Conservation (phyloP, 2,113 vertebrate species). For the Candoia aspera region DNA sequence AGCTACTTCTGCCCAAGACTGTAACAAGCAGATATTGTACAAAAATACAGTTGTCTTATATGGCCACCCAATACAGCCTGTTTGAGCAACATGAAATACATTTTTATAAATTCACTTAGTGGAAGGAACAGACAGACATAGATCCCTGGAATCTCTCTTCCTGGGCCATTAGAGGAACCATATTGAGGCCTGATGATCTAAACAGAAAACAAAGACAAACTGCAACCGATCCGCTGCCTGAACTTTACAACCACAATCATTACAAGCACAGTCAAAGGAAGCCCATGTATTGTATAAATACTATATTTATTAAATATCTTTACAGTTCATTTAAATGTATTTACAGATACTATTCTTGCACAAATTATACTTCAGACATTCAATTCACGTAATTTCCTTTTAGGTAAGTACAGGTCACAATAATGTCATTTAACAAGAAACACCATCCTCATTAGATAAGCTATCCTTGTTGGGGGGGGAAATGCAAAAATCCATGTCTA, state of each 20-base stretch:
- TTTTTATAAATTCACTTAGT: neutral
- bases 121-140: neutral
- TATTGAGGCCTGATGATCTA: neutral
- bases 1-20: neutral
- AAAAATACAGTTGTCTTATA: neutral
- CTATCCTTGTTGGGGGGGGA: constrained; percentile 63
- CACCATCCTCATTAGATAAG: constrained; percentile 72
- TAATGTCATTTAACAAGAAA: constrained; percentile 73
- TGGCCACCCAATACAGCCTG: neutral
- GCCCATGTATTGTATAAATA: constrained; percentile 86
- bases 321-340: constrained; percentile 88
- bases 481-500: constrained; percentile 47
- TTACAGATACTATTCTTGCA: constrained; percentile 85
- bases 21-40: neutral
- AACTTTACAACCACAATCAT: neutral
- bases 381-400: constrained; percentile 77
- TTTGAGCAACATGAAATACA: neutral
- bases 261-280: constrained; percentile 31
- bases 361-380: constrained; percentile 83
- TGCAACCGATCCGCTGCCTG: neutral
- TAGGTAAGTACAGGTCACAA: constrained; percentile 75
- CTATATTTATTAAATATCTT: constrained; percentile 95
- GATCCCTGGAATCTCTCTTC: neutral
- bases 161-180: neutral
- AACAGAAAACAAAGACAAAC: neutral